Percentiles rank a stretch among this genome's conserved stretches.
Conservation (phyloP, 2,888 invertebrate species). For the Dynastes tityus region DNA sequence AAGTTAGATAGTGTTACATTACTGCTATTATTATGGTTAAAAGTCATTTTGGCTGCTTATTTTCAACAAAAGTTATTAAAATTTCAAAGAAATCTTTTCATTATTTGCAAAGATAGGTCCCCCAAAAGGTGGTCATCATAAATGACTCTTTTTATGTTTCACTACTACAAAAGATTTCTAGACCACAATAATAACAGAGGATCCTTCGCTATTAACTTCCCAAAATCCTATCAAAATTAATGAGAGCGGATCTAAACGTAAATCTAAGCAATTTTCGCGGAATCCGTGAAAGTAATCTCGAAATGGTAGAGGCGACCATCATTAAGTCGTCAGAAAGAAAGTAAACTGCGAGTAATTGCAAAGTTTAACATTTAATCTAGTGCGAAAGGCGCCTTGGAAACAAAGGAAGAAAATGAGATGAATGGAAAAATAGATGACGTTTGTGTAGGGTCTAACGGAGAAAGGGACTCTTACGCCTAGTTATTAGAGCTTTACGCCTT, state of each 20-base stretch:
- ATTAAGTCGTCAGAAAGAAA: constrained; percentile 40
- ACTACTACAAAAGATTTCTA: no score
- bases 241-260: neutral
- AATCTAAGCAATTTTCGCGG: neutral
- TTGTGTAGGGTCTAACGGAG: neutral
- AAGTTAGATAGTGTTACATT: no score
- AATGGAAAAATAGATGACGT: neutral
- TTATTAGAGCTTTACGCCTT: constrained; percentile 18
- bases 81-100: no score
- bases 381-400: neutral
- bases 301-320: neutral
- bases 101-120: no score
- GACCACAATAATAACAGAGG: no score
- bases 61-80: no score
- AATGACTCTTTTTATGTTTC: no score
- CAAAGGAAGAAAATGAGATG: constrained; percentile 16
- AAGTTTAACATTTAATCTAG: constrained; percentile 39
- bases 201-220: no score
- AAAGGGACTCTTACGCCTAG: neutral
- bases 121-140: no score
- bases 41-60: no score
- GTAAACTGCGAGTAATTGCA: constrained; percentile 27
- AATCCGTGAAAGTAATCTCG: constrained; percentile 26
- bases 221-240: neutral
- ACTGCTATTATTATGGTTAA: no score